phyloP scores from a whole-genome alignment of 2,113 vertebrate species.

The Athene noctua region DNA sequence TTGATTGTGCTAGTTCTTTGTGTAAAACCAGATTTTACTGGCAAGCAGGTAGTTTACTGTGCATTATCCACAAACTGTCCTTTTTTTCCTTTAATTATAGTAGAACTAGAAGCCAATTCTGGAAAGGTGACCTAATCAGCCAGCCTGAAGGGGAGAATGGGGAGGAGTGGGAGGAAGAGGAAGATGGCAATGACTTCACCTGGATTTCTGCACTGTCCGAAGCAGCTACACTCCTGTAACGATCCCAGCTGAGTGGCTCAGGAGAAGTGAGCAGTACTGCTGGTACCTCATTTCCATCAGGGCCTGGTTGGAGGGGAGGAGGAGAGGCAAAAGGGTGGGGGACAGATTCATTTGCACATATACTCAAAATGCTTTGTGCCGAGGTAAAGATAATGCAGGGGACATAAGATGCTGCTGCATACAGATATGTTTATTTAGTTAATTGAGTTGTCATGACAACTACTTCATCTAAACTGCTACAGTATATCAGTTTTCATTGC shows the following conservation, averaged over 20 bases:
- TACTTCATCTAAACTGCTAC: not conserved
- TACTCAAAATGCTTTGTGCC: not conserved
- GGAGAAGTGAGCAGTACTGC: not conserved
- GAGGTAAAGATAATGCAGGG: not conserved
- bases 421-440: conserved; percentile 35
- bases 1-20: not conserved
- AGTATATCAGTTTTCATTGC: not conserved
- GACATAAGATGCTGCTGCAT: not conserved
- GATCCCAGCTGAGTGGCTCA: not conserved
- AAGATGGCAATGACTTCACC: not conserved
- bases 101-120: not conserved
- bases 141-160: not conserved
- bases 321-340: not conserved
- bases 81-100: not conserved
- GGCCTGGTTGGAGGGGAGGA: not conserved
- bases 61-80: not conserved
- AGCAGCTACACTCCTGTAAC: not conserved
- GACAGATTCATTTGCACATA: not conserved
- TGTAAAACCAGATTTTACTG: not conserved
- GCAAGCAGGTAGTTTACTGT: not conserved
- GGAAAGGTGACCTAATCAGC: not conserved
- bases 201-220: not conserved
- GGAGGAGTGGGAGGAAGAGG: not conserved
- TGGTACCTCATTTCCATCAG: not conserved
- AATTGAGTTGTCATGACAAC: conserved; percentile 57